Percentiles rank a stretch among this genome's conserved stretches.
Conservation (phyloP, 2,113 vertebrate species). For the Cryptoleucopteryx plumbea region DNA sequence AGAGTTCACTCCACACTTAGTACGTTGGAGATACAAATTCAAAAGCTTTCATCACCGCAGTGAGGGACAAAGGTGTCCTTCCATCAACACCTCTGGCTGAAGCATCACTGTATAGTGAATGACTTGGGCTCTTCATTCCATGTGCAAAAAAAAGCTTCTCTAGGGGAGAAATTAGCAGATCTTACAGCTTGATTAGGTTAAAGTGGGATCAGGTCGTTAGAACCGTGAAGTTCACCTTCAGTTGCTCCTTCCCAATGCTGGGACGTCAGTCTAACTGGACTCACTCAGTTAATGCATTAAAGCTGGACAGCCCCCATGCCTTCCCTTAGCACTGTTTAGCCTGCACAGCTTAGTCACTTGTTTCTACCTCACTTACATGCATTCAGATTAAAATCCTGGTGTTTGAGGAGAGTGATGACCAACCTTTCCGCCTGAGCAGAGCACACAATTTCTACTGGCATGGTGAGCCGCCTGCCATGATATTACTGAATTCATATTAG, state of each 20-base stretch:
- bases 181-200: not conserved
- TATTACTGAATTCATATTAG: not conserved
- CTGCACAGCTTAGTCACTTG: not conserved
- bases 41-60: not conserved
- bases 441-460: not conserved
- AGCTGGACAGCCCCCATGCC: not conserved
- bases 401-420: not conserved
- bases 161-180: not conserved
- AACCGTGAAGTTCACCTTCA: not conserved
- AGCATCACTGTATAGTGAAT: not conserved
- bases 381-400: not conserved
- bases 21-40: not conserved
- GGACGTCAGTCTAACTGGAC: not conserved
- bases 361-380: not conserved
- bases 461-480: not conserved
- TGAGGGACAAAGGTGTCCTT: rapidly evolving
- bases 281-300: not conserved
- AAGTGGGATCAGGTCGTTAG: not conserved
- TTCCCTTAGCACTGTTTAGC: not conserved
- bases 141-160: not conserved
- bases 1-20: not conserved
- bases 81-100: not conserved
- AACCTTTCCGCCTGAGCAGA: not conserved
- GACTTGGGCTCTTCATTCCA: not conserved
- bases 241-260: too few species aligned